Evolutionary conservation across 2,797 vertebrate genomes (phyloP).

Genomic region (Graptemys geographica): DNA sequence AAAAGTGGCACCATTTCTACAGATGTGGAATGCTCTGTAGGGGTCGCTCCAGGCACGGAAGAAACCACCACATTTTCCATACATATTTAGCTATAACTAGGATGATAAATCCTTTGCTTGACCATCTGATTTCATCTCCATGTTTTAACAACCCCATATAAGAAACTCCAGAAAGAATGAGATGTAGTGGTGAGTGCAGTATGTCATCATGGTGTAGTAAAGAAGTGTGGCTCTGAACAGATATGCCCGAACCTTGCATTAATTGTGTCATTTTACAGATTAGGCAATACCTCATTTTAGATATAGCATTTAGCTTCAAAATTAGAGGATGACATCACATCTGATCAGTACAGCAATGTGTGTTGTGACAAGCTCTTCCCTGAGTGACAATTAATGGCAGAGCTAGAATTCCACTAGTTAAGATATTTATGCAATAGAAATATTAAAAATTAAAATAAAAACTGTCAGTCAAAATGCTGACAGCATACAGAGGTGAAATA

Average conservation of each 20-base stretch:
- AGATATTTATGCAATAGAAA: slow-evolving; percentile 17
- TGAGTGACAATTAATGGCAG: slow-evolving; percentile 60
- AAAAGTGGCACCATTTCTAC: slow-evolving; percentile 40
- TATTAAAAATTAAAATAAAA: slow-evolving; percentile 8
- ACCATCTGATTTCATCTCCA: slow-evolving; percentile 10
- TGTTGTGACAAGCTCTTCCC: slow-evolving; percentile 24
- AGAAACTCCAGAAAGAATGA: slow-evolving; percentile 15
- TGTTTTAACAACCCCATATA: not conserved
- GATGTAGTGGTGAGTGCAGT: not conserved
- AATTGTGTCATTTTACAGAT: not conserved
- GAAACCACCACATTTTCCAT: slow-evolving; percentile 24
- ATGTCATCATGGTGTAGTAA: not conserved
- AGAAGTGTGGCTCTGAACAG: not conserved
- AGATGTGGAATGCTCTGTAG: not conserved
- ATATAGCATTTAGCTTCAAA: not conserved
- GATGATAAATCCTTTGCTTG: slow-evolving; percentile 20
- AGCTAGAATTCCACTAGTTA: slow-evolving; percentile 34
- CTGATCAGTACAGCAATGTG: not conserved
- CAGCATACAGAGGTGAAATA: slow-evolving; percentile 47
- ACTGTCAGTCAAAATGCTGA: slow-evolving; percentile 42
- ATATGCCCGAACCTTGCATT: not conserved
- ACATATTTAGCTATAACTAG: not conserved
- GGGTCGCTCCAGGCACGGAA: slow-evolving; percentile 20
- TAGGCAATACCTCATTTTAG: slow-evolving; percentile 3
- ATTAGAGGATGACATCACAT: slow-evolving; percentile 1